Conservation (phyloP, 2,113 vertebrate species). For the Etheostoma spectabile region DNA sequence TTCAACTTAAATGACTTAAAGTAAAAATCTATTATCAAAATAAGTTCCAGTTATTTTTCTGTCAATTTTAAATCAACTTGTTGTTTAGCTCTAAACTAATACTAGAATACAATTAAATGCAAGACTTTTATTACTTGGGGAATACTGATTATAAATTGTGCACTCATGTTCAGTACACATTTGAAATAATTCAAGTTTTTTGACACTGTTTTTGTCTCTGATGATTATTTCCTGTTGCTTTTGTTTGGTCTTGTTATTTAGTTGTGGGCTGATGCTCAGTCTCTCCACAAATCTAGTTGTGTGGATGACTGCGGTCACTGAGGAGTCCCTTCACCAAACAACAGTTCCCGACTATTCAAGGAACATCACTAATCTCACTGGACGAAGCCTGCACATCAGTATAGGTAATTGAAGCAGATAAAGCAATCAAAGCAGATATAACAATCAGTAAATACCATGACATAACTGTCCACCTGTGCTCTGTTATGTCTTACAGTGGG, state of each 20-base stretch:
- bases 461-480: neutral
- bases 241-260: constrained; percentile 50
- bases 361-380: constrained; percentile 22
- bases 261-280: constrained; percentile 94
- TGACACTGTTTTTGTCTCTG: neutral
- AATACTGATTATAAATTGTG: neutral
- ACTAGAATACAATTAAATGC: neutral
- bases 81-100: neutral
- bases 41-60: neutral
- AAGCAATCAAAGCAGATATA: neutral
- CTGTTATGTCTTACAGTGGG: constrained; percentile 60
- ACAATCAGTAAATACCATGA: neutral
- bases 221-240: neutral
- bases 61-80: neutral
- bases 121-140: neutral
- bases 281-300: constrained; percentile 92
- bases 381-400: constrained; percentile 34
- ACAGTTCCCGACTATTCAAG: constrained; percentile 10
- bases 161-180: neutral
- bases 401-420: constrained; percentile 50
- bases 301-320: constrained; percentile 94
- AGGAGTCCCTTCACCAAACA: constrained; percentile 93
- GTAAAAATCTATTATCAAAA: neutral
- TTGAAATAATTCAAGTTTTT: neutral
- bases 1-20: neutral